Conservation (phyloP, 2,888 invertebrate genomes). For the Chloroclystis v-ata region DNA sequence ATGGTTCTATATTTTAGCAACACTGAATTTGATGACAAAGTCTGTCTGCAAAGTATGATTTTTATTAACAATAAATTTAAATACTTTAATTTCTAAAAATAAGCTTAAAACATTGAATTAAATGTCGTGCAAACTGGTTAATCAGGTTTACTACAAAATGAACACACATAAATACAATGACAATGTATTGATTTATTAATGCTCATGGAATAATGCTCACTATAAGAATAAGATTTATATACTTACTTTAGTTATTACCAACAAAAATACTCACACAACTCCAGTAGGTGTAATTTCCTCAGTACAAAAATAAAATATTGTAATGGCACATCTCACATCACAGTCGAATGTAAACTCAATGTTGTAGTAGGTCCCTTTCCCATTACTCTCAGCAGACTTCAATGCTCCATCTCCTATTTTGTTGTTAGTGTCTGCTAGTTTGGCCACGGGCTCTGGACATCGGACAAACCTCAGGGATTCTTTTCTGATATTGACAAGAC, state of each 20-base stretch:
- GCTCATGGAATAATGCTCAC: too few relatives aligned
- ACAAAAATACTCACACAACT: conserved; percentile 82
- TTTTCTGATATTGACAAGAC: conserved; percentile 96
- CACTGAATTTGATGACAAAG: too few relatives aligned
- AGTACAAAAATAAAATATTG: conserved; percentile 95
- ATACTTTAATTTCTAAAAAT: too few relatives aligned
- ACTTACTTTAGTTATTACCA: neutral
- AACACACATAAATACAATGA: too few relatives aligned
- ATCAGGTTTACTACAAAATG: too few relatives aligned
- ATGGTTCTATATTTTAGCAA: too few relatives aligned
- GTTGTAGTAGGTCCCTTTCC: conserved; percentile 87
- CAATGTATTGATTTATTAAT: too few relatives aligned
- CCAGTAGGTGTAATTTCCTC: conserved; percentile 94
- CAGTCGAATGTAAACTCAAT: conserved; percentile 98
- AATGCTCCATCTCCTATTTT: conserved; percentile 75
- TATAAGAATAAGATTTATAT: too few relatives aligned
- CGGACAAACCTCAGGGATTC: conserved; percentile 96
- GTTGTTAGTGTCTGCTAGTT: conserved; percentile 72
- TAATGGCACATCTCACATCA: conserved; percentile 95
- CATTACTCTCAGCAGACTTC: conserved; percentile 77
- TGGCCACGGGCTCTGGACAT: conserved; percentile 80
- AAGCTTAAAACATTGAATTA: too few relatives aligned
- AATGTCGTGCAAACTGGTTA: too few relatives aligned
- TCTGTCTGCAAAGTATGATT: too few relatives aligned
- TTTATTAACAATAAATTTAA: too few relatives aligned